These are phyloP conservation scores for Bergia puertoricense DNA, from an alignment of 92 coral and sea anemone genomes.

Conservation along the genomic window DNA sequence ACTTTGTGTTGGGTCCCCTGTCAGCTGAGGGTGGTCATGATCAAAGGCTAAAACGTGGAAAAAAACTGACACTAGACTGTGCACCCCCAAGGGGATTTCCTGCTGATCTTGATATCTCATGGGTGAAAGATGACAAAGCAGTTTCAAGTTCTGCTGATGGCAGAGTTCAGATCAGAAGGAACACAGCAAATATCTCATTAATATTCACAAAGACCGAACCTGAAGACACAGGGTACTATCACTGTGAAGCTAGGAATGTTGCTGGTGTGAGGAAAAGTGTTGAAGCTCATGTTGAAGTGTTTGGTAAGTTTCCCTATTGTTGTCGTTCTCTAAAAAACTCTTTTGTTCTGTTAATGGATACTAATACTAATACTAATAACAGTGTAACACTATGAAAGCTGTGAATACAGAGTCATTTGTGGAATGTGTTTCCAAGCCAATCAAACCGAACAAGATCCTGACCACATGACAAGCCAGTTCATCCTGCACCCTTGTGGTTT, in stretches of 20 bases:
- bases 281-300: constrained; percentile 8
- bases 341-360: background rate
- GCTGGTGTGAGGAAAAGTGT: constrained; percentile 14
- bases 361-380: background rate
- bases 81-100: constrained; percentile 20
- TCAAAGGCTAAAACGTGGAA: constrained; percentile 1
- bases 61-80: constrained; percentile 11
- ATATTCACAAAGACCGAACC: background rate
- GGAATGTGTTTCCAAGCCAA: too few species aligned
- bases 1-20: constrained; percentile 4
- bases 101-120: background rate
- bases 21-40: constrained; percentile 4
- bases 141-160: constrained; percentile 27
- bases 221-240: constrained; percentile 32
- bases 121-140: constrained; percentile 4
- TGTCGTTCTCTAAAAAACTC: background rate
- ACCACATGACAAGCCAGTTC: too few species aligned
- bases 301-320: constrained; percentile 14
- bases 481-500: too few species aligned
- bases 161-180: constrained; percentile 38
- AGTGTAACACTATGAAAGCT: too few species aligned
- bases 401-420: too few species aligned
- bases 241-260: constrained; percentile 17
- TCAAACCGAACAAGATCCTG: too few species aligned
- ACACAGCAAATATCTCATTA: background rate